Evolutionary conservation across 2,888 invertebrate species (phyloP).

Genomic region (Atrina japonica): DNA sequence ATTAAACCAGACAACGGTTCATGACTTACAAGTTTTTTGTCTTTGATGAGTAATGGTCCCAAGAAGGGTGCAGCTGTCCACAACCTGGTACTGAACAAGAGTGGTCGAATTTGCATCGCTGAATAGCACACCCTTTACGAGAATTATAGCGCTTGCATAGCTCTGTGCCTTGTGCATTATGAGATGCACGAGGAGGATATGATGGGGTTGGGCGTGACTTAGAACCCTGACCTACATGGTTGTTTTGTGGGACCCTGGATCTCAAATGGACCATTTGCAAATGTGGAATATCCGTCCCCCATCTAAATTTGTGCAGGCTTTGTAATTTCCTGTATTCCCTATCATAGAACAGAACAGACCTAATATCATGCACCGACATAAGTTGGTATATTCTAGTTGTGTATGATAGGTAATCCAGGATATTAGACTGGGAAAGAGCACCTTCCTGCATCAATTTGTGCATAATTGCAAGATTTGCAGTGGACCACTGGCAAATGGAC

Average conservation of each 20-base stretch:
- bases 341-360: conserved; percentile 29
- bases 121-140: conserved; percentile 4
- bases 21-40: conserved; percentile 4
- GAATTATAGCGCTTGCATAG: conserved; percentile 20
- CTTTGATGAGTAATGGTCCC: not conserved
- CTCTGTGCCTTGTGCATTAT: not conserved
- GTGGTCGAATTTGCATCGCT: conserved; percentile 11
- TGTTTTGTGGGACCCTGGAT: not conserved
- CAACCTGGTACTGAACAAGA: conserved; percentile 21
- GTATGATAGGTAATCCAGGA: conserved; percentile 36
- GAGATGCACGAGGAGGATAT: not conserved
- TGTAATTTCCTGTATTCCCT: conserved; percentile 28
- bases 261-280: conserved; percentile 16
- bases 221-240: not conserved
- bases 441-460: conserved; percentile 25
- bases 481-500: conserved; percentile 33
- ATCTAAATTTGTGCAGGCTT: conserved; percentile 18
- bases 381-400: conserved; percentile 24
- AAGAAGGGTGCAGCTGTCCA: conserved; percentile 8
- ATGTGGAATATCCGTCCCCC: conserved; percentile 33
- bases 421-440: not conserved
- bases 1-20: conserved; percentile 5
- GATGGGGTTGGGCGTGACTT: not conserved
- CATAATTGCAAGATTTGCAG: conserved; percentile 33
- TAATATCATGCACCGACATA: conserved; percentile 13